A percentile compares a stretch with the other conserved stretches of the same genome.
Conservation (phyloP, 30 jellyfish, hydroid and myxozoan genomes). For the Catostylus mosaicus region DNA sequence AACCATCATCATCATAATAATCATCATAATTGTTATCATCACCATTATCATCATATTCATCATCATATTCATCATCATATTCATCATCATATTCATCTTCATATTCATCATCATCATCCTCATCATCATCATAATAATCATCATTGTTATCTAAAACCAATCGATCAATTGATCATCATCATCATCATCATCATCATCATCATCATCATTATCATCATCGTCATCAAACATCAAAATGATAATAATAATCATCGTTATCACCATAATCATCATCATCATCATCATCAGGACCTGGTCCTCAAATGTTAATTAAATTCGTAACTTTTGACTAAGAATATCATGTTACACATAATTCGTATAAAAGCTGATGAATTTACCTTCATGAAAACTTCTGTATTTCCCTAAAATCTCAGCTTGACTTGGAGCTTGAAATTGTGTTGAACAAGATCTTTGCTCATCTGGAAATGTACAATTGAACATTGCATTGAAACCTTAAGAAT, state of each 20-base stretch:
- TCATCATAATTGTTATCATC: too few relatives aligned
- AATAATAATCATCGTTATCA: conserved; percentile 1
- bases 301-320: too few relatives aligned
- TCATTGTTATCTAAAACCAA: too few relatives aligned
- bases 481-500: too few relatives aligned
- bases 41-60: too few relatives aligned
- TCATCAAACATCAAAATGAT: neutral
- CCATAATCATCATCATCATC: conserved; percentile 19
- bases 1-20: too few relatives aligned
- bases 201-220: neutral
- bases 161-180: neutral
- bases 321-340: too few relatives aligned
- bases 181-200: conserved; percentile 9
- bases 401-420: conserved; percentile 16
- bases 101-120: too few relatives aligned
- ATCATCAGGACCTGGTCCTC: conserved; percentile 15
- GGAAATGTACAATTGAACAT: neutral
- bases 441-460: conserved; percentile 16
- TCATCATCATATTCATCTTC: too few relatives aligned
- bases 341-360: too few relatives aligned
- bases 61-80: too few relatives aligned
- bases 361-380: conserved; percentile 1
- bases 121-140: too few relatives aligned
- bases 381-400: conserved; percentile 2
- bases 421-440: neutral